Evolutionary conservation across 1,140 invertebrate species (phyloP).

Genomic region (Elymnias hypermnestra): DNA sequence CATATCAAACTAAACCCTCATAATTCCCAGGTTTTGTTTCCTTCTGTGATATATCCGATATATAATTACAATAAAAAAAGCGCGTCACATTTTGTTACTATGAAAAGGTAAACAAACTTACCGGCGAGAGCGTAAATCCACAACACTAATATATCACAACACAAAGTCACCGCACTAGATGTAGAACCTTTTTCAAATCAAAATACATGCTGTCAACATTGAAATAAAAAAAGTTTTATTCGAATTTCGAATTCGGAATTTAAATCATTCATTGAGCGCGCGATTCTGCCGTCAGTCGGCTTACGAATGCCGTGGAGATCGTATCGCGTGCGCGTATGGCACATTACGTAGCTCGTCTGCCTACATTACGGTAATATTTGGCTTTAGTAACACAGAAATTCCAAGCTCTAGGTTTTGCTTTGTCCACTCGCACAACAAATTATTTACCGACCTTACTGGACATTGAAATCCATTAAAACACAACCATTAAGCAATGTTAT

Average conservation of each 20-base stretch:
- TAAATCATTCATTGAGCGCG: constrained; percentile 34
- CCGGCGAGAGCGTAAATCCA: constrained; percentile 31
- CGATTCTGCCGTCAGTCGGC: constrained; percentile 40
- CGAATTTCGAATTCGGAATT: constrained; percentile 19
- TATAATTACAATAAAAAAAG: no score
- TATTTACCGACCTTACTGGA: background rate
- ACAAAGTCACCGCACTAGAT: constrained; percentile 10
- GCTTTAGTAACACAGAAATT: constrained; percentile 39
- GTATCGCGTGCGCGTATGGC: constrained; percentile 28
- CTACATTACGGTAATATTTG: constrained; percentile 58
- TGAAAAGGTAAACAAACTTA: constrained; percentile 23
- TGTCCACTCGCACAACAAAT: background rate
- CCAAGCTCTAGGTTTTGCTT: constrained; percentile 5
- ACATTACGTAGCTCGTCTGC: constrained; percentile 26
- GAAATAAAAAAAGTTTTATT: constrained; percentile 10
- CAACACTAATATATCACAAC: constrained; percentile 32
- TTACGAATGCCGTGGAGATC: constrained; percentile 42
- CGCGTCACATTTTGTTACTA: no score
- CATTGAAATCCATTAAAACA: no score
- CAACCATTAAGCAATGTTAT: no score
- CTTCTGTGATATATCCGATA: background rate
- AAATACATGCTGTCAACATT: constrained; percentile 8
- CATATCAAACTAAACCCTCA: background rate
- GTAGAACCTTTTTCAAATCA: constrained; percentile 1
- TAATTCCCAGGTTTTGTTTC: background rate